Evolutionary conservation across 1,140 invertebrate species (phyloP), one percentile per base, ranked within the genome.

Genomic region (Octopus sinensis): DNA sequence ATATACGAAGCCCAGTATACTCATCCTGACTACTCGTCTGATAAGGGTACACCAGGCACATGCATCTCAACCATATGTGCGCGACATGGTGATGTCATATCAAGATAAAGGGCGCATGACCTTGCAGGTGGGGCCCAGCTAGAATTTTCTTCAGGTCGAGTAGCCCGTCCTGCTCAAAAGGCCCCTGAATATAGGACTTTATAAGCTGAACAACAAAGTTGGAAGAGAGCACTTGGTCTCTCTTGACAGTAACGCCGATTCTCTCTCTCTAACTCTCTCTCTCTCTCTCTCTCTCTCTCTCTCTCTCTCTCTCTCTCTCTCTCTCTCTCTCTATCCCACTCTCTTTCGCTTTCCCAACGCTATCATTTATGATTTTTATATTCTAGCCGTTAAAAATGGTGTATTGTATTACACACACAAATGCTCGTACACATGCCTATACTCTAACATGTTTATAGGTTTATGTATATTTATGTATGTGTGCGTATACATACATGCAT

Each of bases 261-360:
- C 52, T 68, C 6, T 77, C 54, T 79, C 76, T 79, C 81, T 77
- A 76, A 4, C 17, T 81, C 53, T 71, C 54, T 43, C 80, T 78
- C 75, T 78, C 75, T 68, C 43, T 68, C 71, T 82, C 23, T 81
- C 76, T 54, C 56, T 78, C 43, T 78, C 53, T n/a, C 30, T 78
- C 62, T 76, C 62, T 13, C 54, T 43, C 80, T 78, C 75, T 78
- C 75, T 68, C 43, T 68, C 71, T 82, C 23, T 81, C 76, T 54
- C 56, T 78, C 43, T 78, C 53, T n/a, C 30, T 78, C 62, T 76
- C 62, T 13, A 30, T 2, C 53, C 56, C 53, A 23, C 23, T 62
- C n/a, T 51, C 30, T 75, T 76, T 62, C 54, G 79, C 78, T 10
- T 73, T 62, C 52, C 53, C 52, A 17, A 12, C 6, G 13, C 23